Evolutionary conservation across 2,888 invertebrate genomes (phyloP).

Genomic region (Mayetiola destructor): DNA sequence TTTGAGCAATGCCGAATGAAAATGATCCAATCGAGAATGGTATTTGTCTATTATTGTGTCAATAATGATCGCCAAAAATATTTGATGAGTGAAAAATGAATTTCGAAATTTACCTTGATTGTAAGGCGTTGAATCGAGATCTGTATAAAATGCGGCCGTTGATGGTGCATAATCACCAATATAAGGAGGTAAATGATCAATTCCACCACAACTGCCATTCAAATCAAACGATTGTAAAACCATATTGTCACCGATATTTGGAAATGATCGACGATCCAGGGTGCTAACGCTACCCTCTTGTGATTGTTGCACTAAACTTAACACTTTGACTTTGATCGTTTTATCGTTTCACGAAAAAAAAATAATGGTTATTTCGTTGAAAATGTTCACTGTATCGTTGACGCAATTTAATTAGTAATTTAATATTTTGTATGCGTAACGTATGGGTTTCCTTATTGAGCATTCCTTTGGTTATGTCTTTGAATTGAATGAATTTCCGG

Average conservation of each 20-base stretch:
- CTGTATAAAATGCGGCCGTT: constrained; percentile 29
- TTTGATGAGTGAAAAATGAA: too few species aligned
- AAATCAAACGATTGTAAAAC: constrained; percentile 33
- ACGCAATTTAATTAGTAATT: too few species aligned
- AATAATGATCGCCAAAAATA: too few species aligned
- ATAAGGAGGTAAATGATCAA: constrained; percentile 26
- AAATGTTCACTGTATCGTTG: too few species aligned
- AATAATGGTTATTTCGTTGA: too few species aligned
- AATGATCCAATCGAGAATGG: too few species aligned
- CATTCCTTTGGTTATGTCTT: too few species aligned
- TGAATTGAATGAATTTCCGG: too few species aligned
- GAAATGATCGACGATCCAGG: constrained; percentile 14
- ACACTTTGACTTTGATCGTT: constrained; percentile 16
- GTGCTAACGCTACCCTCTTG: constrained; percentile 17
- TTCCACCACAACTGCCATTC: constrained; percentile 19
- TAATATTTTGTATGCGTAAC: too few species aligned
- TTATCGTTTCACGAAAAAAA: not conserved
- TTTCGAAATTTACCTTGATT: constrained; percentile 30
- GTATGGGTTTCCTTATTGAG: too few species aligned
- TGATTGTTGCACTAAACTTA: constrained; percentile 17
- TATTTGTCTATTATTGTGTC: too few species aligned
- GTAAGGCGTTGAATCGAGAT: constrained; percentile 34
- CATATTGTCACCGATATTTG: constrained; percentile 22
- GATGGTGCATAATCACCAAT: constrained; percentile 29
- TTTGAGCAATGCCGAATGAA: too few species aligned